phyloP scores from a whole-genome alignment of 2,888 invertebrate species.

The Troides aeacus region DNA sequence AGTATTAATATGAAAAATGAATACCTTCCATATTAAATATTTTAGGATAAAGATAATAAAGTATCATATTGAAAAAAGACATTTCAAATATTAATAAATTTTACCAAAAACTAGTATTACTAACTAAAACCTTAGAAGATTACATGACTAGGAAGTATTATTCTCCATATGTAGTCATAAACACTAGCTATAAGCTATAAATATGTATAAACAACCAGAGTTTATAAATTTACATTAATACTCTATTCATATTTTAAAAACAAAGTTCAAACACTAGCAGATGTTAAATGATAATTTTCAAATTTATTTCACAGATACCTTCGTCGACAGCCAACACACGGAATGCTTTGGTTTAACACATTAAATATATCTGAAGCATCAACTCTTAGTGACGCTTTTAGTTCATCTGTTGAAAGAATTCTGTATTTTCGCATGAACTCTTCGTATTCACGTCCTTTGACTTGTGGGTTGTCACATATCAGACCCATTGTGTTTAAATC shows the following conservation, averaged over 20 bases:
- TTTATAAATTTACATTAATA: no score
- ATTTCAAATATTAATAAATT: neutral
- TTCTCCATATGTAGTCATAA: neutral
- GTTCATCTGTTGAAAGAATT: conserved; percentile 87
- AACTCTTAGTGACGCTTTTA: conserved; percentile 89
- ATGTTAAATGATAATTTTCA: neutral
- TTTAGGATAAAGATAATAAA: no score
- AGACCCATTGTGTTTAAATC: conserved; percentile 92
- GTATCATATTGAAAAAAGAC: no score
- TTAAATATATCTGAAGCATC: conserved; percentile 90
- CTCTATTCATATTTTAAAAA: neutral
- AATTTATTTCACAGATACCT: conserved; percentile 78
- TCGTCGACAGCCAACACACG: conserved; percentile 96
- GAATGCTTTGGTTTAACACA: conserved; percentile 93
- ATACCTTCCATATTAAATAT: no score
- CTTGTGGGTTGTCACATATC: conserved; percentile 89
- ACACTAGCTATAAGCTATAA: neutral
- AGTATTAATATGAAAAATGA: no score
- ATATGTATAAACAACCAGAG: neutral
- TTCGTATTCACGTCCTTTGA: conserved; percentile 90
- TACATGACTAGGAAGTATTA: neutral
- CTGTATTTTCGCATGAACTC: conserved; percentile 91
- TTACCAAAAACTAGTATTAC: neutral
- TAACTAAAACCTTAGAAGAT: no score
- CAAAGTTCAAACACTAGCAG: neutral